A percentile compares a stretch with the other conserved stretches of the same genome.
These are phyloP conservation scores for Colius striatus DNA, from an alignment of 2,113 vertebrate genomes.

Conservation along the genomic window DNA sequence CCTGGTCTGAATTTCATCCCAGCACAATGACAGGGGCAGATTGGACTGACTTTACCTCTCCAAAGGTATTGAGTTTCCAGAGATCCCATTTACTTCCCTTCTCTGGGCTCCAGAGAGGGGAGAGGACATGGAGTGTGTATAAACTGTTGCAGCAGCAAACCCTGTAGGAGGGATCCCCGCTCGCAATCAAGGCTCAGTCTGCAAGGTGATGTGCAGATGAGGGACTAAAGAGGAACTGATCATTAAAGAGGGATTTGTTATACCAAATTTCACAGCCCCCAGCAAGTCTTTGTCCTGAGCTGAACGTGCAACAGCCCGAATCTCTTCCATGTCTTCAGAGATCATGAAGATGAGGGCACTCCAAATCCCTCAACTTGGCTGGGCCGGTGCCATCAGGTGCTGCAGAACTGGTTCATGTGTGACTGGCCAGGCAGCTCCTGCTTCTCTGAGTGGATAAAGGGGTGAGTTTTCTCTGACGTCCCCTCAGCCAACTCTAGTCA, in stretches of 20 bases:
- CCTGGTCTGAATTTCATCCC: neutral
- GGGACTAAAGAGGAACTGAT: neutral
- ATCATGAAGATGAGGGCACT: neutral
- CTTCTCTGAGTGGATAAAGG: neutral
- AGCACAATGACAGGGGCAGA: neutral
- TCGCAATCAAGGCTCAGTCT: fast-evolving
- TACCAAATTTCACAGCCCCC: neutral
- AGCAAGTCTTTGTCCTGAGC: neutral
- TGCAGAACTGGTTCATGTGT: slow-evolving; percentile 14
- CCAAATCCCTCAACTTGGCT: neutral
- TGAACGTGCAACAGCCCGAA: neutral
- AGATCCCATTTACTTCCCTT: neutral
- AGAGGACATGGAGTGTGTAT: neutral
- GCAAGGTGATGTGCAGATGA: too few species aligned
- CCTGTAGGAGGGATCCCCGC: fast-evolving
- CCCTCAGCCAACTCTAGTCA: neutral
- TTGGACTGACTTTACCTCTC: neutral
- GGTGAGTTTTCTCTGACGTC: neutral
- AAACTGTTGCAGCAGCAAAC: neutral
- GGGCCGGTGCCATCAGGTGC: neutral
- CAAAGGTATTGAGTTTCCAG: neutral
- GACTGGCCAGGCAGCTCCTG: neutral
- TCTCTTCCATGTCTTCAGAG: neutral
- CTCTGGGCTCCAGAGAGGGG: fast-evolving
- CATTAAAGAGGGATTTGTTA: fast-evolving